phyloP scores from a whole-genome alignment of 2,797 vertebrate genomes.

The Eulemur albifrons region DNA sequence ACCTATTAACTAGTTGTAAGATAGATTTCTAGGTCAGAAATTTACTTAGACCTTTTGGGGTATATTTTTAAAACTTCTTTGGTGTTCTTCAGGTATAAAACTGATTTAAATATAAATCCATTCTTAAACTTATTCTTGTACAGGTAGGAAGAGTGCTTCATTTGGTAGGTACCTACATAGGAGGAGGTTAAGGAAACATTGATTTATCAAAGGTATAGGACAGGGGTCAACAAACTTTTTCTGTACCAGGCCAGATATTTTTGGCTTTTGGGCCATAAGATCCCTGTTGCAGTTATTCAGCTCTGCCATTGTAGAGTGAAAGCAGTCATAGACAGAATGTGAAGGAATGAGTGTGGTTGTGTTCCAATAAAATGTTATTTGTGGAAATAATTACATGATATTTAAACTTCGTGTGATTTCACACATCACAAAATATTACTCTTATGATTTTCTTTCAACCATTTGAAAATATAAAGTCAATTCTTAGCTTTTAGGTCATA shows the following conservation, averaged over 20 bases:
- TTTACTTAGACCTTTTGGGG: background rate
- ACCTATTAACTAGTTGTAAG: background rate
- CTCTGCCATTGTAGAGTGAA: background rate
- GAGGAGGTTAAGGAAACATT: background rate
- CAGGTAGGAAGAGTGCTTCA: background rate
- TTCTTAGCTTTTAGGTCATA: background rate
- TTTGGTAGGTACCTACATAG: background rate
- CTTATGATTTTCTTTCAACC: background rate
- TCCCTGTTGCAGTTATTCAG: background rate
- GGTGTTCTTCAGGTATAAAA: background rate
- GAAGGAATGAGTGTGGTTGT: background rate
- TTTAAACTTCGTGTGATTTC: slow-evolving; percentile 2
- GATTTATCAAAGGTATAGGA: background rate
- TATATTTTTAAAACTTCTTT: background rate
- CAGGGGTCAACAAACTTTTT: background rate
- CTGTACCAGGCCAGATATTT: background rate
- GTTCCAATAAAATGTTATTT: slow-evolving; percentile 14
- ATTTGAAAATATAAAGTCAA: background rate
- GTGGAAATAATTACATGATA: slow-evolving; percentile 16
- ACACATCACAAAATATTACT: background rate
- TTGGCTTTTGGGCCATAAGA: background rate
- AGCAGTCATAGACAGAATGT: background rate
- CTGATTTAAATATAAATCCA: slow-evolving; percentile 11
- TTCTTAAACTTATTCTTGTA: background rate
- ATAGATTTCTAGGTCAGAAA: background rate